Conservation (phyloP, 2,113 vertebrate species). For the Atrichornis clamosus region DNA sequence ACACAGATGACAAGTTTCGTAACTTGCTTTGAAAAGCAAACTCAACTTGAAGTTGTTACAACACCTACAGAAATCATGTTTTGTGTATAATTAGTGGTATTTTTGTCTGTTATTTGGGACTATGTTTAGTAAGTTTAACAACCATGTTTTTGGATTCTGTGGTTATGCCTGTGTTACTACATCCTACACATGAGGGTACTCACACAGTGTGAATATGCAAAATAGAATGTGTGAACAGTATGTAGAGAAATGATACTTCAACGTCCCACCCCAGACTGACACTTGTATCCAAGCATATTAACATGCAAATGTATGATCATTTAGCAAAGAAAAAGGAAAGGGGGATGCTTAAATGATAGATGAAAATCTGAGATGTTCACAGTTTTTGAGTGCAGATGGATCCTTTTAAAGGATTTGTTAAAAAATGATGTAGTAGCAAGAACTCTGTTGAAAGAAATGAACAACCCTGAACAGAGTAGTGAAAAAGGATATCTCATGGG, state of each 20-base stretch:
- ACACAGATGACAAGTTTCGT: background rate
- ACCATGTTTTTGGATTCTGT: background rate
- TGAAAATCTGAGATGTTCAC: background rate
- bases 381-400: background rate
- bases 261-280: background rate
- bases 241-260: background rate
- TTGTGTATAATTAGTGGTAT: background rate
- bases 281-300: background rate
- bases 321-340: background rate
- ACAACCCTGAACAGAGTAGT: background rate
- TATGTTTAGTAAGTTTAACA: background rate
- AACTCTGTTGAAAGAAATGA: background rate
- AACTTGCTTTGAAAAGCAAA: background rate
- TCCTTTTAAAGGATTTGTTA: background rate
- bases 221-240: background rate
- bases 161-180: background rate
- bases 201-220: background rate
- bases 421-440: background rate
- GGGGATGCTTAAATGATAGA: background rate
- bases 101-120: background rate
- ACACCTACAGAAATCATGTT: background rate
- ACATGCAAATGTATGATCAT: background rate
- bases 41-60: background rate
- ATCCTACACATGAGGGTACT: background rate
- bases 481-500: background rate